phyloP scores from a whole-genome alignment of 2,888 invertebrate species.

The Digitonthophagus gazella region DNA sequence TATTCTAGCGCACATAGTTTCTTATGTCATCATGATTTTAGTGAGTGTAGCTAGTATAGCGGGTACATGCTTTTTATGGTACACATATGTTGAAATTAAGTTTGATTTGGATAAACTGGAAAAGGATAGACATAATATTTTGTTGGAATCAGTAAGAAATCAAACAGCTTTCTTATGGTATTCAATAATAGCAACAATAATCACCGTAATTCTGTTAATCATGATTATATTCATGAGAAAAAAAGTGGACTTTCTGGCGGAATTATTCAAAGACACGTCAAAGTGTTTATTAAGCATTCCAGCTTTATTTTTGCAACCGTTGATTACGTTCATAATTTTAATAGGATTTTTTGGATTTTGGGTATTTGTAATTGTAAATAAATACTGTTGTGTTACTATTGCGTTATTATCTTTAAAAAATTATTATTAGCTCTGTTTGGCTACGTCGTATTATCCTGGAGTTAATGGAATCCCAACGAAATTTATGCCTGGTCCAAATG shows the following conservation, averaged over 20 bases:
- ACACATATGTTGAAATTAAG: slow-evolving; percentile 78
- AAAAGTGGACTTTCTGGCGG: slow-evolving; percentile 77
- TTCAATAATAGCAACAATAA: slow-evolving; percentile 81
- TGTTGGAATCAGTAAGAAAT: slow-evolving; percentile 81
- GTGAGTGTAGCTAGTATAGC: slow-evolving; percentile 74
- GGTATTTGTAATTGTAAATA: slow-evolving; percentile 77
- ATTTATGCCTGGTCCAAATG: slow-evolving; percentile 29
- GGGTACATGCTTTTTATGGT: slow-evolving; percentile 82
- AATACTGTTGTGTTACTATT: too few relatives aligned
- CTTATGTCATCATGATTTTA: slow-evolving; percentile 83
- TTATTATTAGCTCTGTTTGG: slow-evolving; percentile 62
- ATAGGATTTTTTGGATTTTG: slow-evolving; percentile 81
- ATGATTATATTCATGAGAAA: slow-evolving; percentile 76
- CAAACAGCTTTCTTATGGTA: slow-evolving; percentile 82
- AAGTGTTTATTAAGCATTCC: slow-evolving; percentile 83
- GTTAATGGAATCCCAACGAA: slow-evolving; percentile 39
- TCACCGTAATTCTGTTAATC: slow-evolving; percentile 78
- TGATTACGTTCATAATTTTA: slow-evolving; percentile 78
- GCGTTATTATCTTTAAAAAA: slow-evolving; percentile 10
- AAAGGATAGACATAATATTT: slow-evolving; percentile 48
- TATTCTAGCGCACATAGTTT: slow-evolving; percentile 77
- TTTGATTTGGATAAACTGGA: slow-evolving; percentile 54
- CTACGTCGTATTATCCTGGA: slow-evolving; percentile 73
- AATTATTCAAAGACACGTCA: slow-evolving; percentile 86
- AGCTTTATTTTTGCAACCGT: slow-evolving; percentile 78